Percentiles rank a stretch among this genome's conserved stretches.
These are phyloP conservation scores for Drosophila ogumai DNA, from an alignment of 1,140 invertebrate species.

Conservation along the genomic window DNA sequence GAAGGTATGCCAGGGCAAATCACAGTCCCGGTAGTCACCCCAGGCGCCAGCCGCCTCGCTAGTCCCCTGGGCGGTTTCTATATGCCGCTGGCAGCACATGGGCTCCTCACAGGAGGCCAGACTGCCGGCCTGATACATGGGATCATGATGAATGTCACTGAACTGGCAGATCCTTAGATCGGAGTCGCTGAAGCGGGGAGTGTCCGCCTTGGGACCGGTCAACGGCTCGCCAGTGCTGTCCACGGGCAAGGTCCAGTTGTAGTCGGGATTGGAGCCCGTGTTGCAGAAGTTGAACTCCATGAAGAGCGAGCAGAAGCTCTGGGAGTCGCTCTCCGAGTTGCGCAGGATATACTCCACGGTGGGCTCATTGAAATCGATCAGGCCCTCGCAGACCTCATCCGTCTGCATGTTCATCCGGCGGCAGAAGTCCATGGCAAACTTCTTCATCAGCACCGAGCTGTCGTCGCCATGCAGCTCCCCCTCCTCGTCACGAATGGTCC, in stretches of 20 bases:
- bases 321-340: conserved; percentile 64
- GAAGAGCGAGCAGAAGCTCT: conserved; percentile 69
- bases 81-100: conserved; percentile 90
- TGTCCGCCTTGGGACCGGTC: conserved; percentile 47
- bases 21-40: conserved; percentile 92
- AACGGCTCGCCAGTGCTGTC: conserved; percentile 26
- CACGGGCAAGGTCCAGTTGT: conserved; percentile 64
- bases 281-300: conserved; percentile 60
- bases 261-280: conserved; percentile 46
- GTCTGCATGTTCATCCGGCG: conserved; percentile 86
- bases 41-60: conserved; percentile 89
- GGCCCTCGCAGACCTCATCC: conserved; percentile 86
- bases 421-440: conserved; percentile 86
- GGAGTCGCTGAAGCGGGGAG: conserved; percentile 22
- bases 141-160: conserved; percentile 93
- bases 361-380: conserved; percentile 86
- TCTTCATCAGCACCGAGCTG: conserved; percentile 45
- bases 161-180: conserved; percentile 89
- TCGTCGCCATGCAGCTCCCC: conserved; percentile 64
- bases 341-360: conserved; percentile 57
- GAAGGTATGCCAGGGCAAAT: conserved; percentile 89
- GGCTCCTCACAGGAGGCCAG: conserved; percentile 90
- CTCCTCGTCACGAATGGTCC: conserved; percentile 72
- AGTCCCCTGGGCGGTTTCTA: conserved; percentile 71
- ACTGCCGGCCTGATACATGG: conserved; percentile 88